Evolutionary conservation across 2,888 invertebrate species (phyloP).

Genomic region (Selenia dentaria): DNA sequence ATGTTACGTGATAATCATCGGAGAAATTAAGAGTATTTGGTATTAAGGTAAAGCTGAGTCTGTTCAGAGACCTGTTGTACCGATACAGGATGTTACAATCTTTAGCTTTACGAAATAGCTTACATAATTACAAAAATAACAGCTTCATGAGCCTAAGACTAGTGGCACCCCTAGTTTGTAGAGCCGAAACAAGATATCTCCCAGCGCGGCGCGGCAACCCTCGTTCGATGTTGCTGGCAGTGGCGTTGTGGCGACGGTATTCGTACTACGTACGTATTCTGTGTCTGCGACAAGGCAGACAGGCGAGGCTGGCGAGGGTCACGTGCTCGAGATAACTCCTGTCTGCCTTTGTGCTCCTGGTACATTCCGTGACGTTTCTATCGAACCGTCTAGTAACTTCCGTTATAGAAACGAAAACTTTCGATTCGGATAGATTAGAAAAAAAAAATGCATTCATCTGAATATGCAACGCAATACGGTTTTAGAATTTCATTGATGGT

Average conservation of each 20-base stretch:
- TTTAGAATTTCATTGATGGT: no score
- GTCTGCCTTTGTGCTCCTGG: constrained; percentile 54
- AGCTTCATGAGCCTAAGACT: not conserved
- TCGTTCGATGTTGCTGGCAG: constrained; percentile 25
- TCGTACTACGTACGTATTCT: not conserved
- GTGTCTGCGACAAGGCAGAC: constrained; percentile 19
- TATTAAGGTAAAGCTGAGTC: no score
- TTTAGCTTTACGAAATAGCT: no score
- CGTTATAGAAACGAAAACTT: not conserved
- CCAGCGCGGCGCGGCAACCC: constrained; percentile 44
- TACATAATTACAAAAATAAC: no score
- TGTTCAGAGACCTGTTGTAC: no score
- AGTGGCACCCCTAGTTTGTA: constrained; percentile 16
- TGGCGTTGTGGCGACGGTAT: no score
- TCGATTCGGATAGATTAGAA: no score
- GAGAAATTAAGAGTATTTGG: no score
- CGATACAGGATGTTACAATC: no score
- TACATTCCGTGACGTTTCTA: constrained; percentile 47
- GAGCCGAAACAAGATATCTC: constrained; percentile 41
- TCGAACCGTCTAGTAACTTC: constrained; percentile 29
- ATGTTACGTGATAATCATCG: no score
- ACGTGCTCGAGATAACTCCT: constrained; percentile 45
- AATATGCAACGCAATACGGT: no score
- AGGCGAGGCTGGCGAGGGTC: constrained; percentile 46
- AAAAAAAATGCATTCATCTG: no score